A percentile compares a stretch with the other conserved stretches of the same genome.
These are phyloP conservation scores for Hyalella azteca DNA, from an alignment of 2,888 invertebrate genomes.

Conservation along the genomic window DNA sequence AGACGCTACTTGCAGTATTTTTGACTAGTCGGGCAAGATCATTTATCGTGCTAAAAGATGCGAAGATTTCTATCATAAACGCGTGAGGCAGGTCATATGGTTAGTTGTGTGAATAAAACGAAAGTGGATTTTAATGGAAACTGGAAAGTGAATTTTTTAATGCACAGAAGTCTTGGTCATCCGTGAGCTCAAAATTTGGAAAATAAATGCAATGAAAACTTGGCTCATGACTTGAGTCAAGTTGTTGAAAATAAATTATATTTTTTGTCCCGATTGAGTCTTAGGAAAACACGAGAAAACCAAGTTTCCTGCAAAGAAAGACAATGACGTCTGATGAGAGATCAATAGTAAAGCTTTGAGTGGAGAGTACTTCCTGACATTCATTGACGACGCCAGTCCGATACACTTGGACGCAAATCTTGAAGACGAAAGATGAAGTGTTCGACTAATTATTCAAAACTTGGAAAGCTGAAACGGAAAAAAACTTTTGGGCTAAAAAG, in stretches of 20 bases:
- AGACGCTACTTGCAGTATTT: background rate
- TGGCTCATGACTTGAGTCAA: background rate
- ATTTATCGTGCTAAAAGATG: background rate
- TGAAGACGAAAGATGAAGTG: background rate
- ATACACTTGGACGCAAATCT: background rate
- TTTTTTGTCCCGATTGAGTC: background rate
- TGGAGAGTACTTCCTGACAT: slow-evolving; percentile 6
- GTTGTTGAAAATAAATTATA: background rate
- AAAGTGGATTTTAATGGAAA: background rate
- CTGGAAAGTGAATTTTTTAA: too few species aligned
- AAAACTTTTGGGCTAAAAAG: background rate
- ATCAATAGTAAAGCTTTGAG: background rate
- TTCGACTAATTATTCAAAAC: background rate
- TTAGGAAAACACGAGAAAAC: background rate
- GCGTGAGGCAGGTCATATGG: background rate
- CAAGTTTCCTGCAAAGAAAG: background rate
- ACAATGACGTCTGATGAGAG: background rate
- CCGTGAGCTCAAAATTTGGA: background rate
- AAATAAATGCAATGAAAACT: background rate
- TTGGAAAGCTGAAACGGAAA: background rate
- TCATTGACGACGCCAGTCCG: background rate
- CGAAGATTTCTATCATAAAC: background rate
- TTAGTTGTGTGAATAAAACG: background rate
- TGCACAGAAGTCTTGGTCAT: background rate
- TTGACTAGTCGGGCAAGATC: background rate